Evolutionary conservation across 1,140 invertebrate genomes (phyloP).

Genomic region (Galleria mellonella): DNA sequence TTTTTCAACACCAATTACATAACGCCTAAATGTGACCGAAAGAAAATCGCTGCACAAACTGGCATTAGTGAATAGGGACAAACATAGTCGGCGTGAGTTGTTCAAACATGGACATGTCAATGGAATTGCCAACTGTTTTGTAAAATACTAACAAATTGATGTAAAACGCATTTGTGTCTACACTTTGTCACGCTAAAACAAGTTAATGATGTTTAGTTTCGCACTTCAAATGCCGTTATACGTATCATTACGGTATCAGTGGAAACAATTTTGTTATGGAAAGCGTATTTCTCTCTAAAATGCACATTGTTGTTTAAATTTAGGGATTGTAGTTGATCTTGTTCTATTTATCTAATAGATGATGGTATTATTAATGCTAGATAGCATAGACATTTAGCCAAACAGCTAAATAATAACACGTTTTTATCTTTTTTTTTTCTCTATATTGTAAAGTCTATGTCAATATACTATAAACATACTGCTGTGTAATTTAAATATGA

Average conservation of each 20-base stretch:
- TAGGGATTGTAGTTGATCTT: too few relatives aligned
- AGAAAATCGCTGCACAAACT: slow-evolving; percentile 40
- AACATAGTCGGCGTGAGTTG: slow-evolving; percentile 17
- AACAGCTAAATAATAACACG: too few relatives aligned
- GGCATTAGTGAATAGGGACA: slow-evolving; percentile 24
- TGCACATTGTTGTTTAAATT: too few relatives aligned
- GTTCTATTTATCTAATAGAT: too few relatives aligned
- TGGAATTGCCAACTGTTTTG: slow-evolving; percentile 3
- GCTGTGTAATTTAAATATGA: not conserved
- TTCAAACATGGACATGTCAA: slow-evolving; percentile 11
- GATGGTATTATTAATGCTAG: too few relatives aligned
- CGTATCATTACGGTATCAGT: not conserved
- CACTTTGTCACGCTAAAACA: slow-evolving; percentile 2
- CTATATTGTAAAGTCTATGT: too few relatives aligned
- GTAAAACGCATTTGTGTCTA: slow-evolving; percentile 2
- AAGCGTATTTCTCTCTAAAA: too few relatives aligned
- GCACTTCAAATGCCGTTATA: not conserved
- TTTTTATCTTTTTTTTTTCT: too few relatives aligned
- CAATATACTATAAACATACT: too few relatives aligned
- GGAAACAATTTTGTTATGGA: not conserved
- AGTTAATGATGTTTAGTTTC: slow-evolving; percentile 3
- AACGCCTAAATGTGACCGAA: slow-evolving; percentile 54
- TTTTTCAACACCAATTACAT: slow-evolving; percentile 67
- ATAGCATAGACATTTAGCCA: too few relatives aligned
- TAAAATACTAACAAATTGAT: slow-evolving; percentile 4